Evolutionary conservation across 2,113 vertebrate species (phyloP), one percentile per base, ranked within the genome.

Genomic region (Lepidothrix coronata): DNA sequence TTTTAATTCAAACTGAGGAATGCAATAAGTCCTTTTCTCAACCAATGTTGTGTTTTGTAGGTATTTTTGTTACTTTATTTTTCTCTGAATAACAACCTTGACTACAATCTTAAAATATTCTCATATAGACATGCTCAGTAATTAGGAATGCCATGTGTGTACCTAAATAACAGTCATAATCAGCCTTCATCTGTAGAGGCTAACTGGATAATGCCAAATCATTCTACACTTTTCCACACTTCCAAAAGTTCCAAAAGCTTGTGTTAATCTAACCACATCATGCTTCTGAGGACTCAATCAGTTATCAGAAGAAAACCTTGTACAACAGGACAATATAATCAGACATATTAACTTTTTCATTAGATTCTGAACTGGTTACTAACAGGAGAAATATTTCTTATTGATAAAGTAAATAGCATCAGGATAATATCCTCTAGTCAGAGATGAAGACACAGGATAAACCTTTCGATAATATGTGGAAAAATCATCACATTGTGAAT

Each of bases 1-100:
- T 62, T 79, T 58, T 92, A 82, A 89, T 74, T 95, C 46, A 82
- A 80, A 55, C 18, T 44, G 37, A 72, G 73, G 17, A 72, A 93
- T 39, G 5, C 7, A 92, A 35, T 61, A 76, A 31, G 11, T 25
- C 11, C 2, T 62, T 92, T 89, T 78, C 12, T 89, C 37, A 57
- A 21, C 6, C 49, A 52, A 48, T 48, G 17, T 2, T 76, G 12
- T 46, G 5, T 4, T 52, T 66, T 25, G 2, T 35, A 61, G 2
- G 12, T 67, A 39, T 24, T 8, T 54, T 46, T 57, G 4, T 65
- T 70, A 76, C 8, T 74, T 74, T 80, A 16, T 77, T 86, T 91
- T 88, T 41, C 14, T 46, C 44, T 76, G 41, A 51, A 48, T 62
- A 5, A 74, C 12, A 85, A 5, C 10, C 12, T 54, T 61, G 41